phyloP scores from a whole-genome alignment of 2,888 invertebrate species.

The Agonopterix alstromeriana region DNA sequence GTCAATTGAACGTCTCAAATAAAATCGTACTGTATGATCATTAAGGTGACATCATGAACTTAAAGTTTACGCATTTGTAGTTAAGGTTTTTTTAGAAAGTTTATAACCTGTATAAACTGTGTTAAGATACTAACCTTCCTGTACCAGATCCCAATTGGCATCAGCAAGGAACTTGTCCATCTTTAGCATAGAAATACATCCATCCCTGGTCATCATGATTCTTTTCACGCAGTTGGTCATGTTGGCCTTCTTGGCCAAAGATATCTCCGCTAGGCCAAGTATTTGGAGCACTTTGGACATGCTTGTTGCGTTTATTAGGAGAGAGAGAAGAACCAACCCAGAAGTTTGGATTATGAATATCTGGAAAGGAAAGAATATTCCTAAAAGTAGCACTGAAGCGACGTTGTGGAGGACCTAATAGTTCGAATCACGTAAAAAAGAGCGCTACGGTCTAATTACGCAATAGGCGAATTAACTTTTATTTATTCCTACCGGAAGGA shows the following conservation, averaged over 20 bases:
- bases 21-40: too few species aligned
- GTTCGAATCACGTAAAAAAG: too few species aligned
- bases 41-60: too few species aligned
- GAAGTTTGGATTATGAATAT: slow-evolving; percentile 75
- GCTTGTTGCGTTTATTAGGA: slow-evolving; percentile 76
- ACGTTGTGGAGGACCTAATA: too few species aligned
- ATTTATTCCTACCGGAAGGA: too few species aligned
- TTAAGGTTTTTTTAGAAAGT: too few species aligned
- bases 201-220: slow-evolving; percentile 59
- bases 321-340: slow-evolving; percentile 74
- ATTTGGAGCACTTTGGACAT: slow-evolving; percentile 66
- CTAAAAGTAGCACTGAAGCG: too few species aligned
- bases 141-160: slow-evolving; percentile 79
- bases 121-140: slow-evolving; percentile 32
- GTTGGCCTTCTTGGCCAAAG: slow-evolving; percentile 69
- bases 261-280: slow-evolving; percentile 69
- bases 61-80: too few species aligned
- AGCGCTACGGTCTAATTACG: too few species aligned
- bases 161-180: slow-evolving; percentile 80
- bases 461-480: too few species aligned
- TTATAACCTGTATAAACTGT: too few species aligned
- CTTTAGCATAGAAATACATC: slow-evolving; percentile 74
- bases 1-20: too few species aligned
- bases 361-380: slow-evolving; percentile 18
- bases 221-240: slow-evolving; percentile 75